Base-by-base conservation (phyloP, 2,797 vertebrate genomes). In the Aeoliscus strigatus region DNA sequence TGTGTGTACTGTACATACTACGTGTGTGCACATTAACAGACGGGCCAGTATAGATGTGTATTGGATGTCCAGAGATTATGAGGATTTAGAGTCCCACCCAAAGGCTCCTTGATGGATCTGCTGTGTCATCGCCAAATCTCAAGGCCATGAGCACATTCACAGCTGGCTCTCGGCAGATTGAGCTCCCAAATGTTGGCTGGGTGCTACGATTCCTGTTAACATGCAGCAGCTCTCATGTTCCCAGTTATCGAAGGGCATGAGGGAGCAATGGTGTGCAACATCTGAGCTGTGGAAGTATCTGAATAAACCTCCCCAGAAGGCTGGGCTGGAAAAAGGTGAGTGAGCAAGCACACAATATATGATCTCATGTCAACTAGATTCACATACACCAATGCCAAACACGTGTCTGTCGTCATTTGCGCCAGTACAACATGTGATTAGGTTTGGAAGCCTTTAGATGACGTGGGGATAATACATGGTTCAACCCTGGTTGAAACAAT, bases 121-220 rank as follows among this genome's bases (percentile, higher is more conserved):
- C 46, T 63, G 60, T 13, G 32, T 71, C 46, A 47, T 40, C 64
- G 77, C 69, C 76, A 82, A 77, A 58, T 73, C 60, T 76, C 65
- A 59, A 26, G 56, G 60, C 61, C 55, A 49, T 76, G 79, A 87
- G 54, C 47, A 17, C 61, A 81, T 78, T 71, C 66, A 80, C 80
- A 87, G 84, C 84, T 86, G 83, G 71, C 54, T 67, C 50, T 73
- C 36, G 63, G 56, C 51, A 67, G 67, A 17, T 56, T 69, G 29
- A 25, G 47, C 48, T 77, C 66, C 50, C 55, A 78, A 35, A 51
- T 39, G 48, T 68, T 66, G 53, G 60, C 70, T 48, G 45, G 43
- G 14, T 55, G 61, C 52, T 71, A 59, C 6, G 13, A 50, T 67
- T 72, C 36, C 35, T 45, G 31, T 65, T 69, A 76, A 61, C 26